Conservation (phyloP, 2,888 invertebrate genomes). For the Ellobium chinense region DNA sequence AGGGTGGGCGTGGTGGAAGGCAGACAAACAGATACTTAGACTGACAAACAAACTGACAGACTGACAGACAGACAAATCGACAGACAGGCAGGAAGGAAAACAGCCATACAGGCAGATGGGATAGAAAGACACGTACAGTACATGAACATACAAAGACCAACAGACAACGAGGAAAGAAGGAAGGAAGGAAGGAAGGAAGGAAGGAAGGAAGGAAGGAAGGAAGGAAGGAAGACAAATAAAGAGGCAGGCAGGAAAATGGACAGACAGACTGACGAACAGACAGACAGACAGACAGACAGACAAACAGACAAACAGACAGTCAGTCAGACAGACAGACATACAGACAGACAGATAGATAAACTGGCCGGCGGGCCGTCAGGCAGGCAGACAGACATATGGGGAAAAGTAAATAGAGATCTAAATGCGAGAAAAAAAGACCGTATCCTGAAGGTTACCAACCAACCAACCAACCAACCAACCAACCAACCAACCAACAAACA, state of each 20-base stretch:
- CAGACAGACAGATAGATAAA: too few relatives aligned
- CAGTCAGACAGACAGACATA: too few relatives aligned
- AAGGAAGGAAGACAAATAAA: background rate
- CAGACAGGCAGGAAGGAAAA: background rate
- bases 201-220: background rate
- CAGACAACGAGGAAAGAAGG: background rate
- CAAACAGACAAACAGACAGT: background rate
- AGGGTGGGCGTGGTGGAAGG: too few relatives aligned
- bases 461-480: too few relatives aligned
- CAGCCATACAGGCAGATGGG: background rate
- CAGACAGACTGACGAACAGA: background rate
- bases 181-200: background rate
- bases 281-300: background rate
- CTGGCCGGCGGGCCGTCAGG: too few relatives aligned
- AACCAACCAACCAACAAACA: too few relatives aligned
- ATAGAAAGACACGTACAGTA: background rate
- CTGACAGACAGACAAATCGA: slow-evolving; percentile 15
- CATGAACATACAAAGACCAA: background rate
- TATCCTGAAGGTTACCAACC: too few relatives aligned
- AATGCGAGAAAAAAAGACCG: too few relatives aligned
- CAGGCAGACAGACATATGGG: too few relatives aligned
- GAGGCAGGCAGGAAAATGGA: background rate
- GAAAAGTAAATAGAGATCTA: too few relatives aligned
- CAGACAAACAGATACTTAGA: background rate
- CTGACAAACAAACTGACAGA: background rate